Percentiles rank a stretch among this genome's conserved stretches.
Evolutionary conservation across 2,797 vertebrate genomes (phyloP).

Genomic region (Tenualosa ilisha): DNA sequence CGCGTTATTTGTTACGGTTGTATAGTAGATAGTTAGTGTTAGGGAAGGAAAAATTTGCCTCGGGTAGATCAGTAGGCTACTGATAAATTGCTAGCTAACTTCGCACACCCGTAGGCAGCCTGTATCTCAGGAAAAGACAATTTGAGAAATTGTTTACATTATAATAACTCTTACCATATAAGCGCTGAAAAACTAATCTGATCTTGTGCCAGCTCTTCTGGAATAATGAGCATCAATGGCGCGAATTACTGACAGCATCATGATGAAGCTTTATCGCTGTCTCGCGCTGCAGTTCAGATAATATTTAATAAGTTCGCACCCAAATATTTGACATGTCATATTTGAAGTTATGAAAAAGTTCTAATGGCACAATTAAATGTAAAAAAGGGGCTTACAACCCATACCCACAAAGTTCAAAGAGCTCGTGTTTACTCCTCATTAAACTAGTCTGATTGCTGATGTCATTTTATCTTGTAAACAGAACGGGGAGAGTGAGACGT

Average conservation of each 20-base stretch:
- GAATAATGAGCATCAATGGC: not conserved
- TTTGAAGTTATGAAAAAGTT: conserved; percentile 19
- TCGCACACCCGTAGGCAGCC: not conserved
- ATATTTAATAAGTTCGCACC: not conserved
- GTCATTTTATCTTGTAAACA: conserved; percentile 34
- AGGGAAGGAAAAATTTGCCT: not conserved
- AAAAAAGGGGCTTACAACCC: not conserved
- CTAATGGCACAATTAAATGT: not conserved
- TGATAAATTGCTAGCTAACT: not conserved
- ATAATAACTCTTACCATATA: not conserved
- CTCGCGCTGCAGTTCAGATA: not conserved
- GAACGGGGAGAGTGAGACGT: conserved; percentile 24
- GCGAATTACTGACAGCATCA: not conserved
- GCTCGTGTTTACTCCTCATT: not conserved
- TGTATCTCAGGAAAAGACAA: not conserved
- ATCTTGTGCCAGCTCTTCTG: not conserved
- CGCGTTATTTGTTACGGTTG: no score
- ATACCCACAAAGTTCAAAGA: not conserved
- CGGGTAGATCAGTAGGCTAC: not conserved
- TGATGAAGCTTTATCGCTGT: not conserved
- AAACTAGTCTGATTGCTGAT: conserved; percentile 31
- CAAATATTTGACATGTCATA: not conserved
- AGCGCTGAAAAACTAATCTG: not conserved
- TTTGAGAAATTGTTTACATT: not conserved
- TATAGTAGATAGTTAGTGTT: not conserved